phyloP scores from a whole-genome alignment of 1,140 invertebrate genomes.

The Drosophila tsacasi region DNA sequence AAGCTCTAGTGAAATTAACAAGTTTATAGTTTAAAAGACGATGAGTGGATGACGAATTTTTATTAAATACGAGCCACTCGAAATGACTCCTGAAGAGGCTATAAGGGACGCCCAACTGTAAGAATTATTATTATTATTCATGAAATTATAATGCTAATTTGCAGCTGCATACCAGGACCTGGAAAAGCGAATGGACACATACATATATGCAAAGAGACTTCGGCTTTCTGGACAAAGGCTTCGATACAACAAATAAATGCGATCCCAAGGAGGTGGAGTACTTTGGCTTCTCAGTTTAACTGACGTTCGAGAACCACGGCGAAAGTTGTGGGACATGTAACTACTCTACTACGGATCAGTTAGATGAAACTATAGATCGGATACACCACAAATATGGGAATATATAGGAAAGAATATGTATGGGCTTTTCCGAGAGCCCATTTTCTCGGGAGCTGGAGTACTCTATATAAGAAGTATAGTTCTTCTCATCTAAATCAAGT shows the following conservation, averaged over 20 bases:
- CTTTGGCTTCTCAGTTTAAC: conserved; percentile 60
- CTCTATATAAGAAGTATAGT: background rate
- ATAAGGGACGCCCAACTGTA: conserved; percentile 17
- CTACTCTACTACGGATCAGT: conserved; percentile 34
- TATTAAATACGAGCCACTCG: background rate
- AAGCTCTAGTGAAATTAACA: conserved; percentile 28
- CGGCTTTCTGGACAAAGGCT: background rate
- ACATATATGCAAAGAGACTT: conserved; percentile 32
- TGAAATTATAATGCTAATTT: background rate
- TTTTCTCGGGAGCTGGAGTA: conserved; percentile 43
- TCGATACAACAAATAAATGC: conserved; percentile 12
- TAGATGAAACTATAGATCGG: conserved; percentile 48
- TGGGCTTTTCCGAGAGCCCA: conserved; percentile 63
- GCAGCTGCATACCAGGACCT: conserved; percentile 37
- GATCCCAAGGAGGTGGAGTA: conserved; percentile 48
- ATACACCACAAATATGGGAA: conserved; percentile 66
- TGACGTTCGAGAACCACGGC: conserved; percentile 41
- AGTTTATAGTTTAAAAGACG: conserved; percentile 1
- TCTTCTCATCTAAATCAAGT: background rate
- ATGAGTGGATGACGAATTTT: background rate
- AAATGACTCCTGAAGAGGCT: conserved; percentile 15
- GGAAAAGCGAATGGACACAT: conserved; percentile 45
- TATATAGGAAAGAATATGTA: conserved; percentile 65
- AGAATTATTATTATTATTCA: background rate
- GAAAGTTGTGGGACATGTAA: conserved; percentile 70